Evolutionary conservation across 2,888 invertebrate species (phyloP).

Genomic region (Nomada goodeniana): DNA sequence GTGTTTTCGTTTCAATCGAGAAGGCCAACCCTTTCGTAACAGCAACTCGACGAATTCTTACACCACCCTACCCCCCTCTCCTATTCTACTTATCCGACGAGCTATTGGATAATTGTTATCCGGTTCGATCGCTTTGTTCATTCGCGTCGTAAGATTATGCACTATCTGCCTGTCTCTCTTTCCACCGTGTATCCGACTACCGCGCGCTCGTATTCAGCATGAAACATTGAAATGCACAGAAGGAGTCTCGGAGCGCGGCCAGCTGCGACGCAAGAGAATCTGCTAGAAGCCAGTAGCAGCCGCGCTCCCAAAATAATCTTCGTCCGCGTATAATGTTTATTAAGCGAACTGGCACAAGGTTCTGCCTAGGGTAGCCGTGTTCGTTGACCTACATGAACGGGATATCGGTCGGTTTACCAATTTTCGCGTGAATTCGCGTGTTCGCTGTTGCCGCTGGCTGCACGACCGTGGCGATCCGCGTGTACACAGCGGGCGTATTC

Average conservation of each 20-base stretch:
- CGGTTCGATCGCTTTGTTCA: neutral
- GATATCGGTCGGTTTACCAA: conserved; percentile 31
- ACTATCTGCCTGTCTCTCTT: neutral
- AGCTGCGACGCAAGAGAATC: too few relatives aligned
- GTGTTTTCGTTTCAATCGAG: neutral
- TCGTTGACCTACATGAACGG: conserved; percentile 46
- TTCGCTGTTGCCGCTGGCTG: too few relatives aligned
- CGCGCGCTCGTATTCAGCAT: neutral
- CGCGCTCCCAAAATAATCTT: conserved; percentile 53
- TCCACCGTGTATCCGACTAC: too few relatives aligned
- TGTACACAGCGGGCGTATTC: neutral
- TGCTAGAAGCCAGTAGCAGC: conserved; percentile 13
- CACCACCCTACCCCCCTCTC: too few relatives aligned
- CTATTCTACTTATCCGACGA: too few relatives aligned
- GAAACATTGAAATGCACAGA: conserved; percentile 24
- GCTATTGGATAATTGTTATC: neutral
- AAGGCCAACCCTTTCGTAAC: neutral
- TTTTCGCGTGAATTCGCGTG: conserved; percentile 6
- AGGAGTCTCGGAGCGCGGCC: conserved; percentile 10
- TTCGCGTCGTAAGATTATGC: neutral
- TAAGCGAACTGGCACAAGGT: conserved; percentile 57
- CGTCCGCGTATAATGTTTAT: conserved; percentile 51
- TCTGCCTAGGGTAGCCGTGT: conserved; percentile 39
- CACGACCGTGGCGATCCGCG: neutral
- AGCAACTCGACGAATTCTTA: too few relatives aligned